Evolutionary conservation across 2,113 vertebrate species (phyloP), one percentile per base, ranked within the genome.

Genomic region (Bothrops jararaca): DNA sequence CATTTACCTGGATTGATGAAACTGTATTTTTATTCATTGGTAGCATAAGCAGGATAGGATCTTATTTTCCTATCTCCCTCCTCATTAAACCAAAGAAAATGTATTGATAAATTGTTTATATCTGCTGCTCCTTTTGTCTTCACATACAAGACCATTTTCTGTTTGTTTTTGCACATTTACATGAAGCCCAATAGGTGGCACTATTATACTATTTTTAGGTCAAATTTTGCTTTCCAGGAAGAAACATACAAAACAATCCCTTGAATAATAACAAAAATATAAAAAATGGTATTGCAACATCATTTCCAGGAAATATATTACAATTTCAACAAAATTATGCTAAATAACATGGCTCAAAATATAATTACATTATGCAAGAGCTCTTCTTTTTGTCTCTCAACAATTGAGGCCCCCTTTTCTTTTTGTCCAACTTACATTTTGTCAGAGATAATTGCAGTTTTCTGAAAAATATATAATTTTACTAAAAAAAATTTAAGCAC

Each of bases 131-230:
- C 9, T 4, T 50, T 85, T 56, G 50, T 26, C 39, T 56, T 69
- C 58, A 45, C 0, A 0, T 4, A 0, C 4, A 18, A 69, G 0
- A 0, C 4, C 45, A 69, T 53, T 54, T 57, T 90, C 4, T 50
- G 20, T 15, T 0, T 9, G 0, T 2, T 1, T 22, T 89, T 13
- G 7, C 3, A n/a, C 26, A 26, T 45, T 86, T 0, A 50, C 23
- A 74, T 53, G 9, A 0, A 53, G 89, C 93, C 95, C 97, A 7
- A 95, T 74, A 94, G 97, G 45, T 93, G 97, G 97, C 96, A 91
- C 15, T 94, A 90, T 94, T 58, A 57, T 85, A 60, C 90, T 92
- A 87, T 89, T 92, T 89, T 90, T 64, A 57, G 60, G 23, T n/a
- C 22, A 34, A 58, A 9, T 42, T 92, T 34, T 29, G n/a, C 0